Evolutionary conservation across 2,888 invertebrate genomes (phyloP).

Genomic region (Harmothoe impar): DNA sequence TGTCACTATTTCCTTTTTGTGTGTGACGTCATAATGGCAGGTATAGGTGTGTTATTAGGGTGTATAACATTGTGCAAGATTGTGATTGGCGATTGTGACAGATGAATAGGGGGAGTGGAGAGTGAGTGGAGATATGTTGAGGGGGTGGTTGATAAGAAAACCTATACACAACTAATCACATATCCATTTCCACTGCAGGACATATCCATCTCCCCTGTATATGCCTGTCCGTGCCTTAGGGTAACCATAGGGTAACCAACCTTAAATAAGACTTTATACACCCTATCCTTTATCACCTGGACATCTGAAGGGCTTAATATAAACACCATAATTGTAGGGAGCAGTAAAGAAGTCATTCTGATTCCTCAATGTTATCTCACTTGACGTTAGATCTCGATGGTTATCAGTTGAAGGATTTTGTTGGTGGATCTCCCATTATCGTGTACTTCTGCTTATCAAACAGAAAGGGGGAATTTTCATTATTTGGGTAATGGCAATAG

Average conservation of each 20-base stretch:
- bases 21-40: slow-evolving; percentile 20
- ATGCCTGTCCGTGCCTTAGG: too few relatives aligned
- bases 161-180: too few relatives aligned
- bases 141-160: too few relatives aligned
- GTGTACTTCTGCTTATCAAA: too few relatives aligned
- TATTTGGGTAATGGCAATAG: too few relatives aligned
- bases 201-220: too few relatives aligned
- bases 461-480: too few relatives aligned
- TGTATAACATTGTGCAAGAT: slow-evolving; percentile 9
- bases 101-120: too few relatives aligned
- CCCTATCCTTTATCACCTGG: neutral
- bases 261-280: neutral
- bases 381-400: neutral
- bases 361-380: slow-evolving; percentile 5
- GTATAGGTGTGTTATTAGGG: neutral
- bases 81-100: neutral
- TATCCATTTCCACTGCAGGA: too few relatives aligned
- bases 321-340: neutral
- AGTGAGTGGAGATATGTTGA: too few relatives aligned
- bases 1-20: slow-evolving; percentile 6
- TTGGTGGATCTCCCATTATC: too few relatives aligned
- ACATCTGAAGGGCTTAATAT: neutral
- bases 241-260: too few relatives aligned
- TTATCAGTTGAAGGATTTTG: neutral
- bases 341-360: neutral